Conservation (phyloP, 2,888 invertebrate genomes). For the Quadroppia sp. region DNA sequence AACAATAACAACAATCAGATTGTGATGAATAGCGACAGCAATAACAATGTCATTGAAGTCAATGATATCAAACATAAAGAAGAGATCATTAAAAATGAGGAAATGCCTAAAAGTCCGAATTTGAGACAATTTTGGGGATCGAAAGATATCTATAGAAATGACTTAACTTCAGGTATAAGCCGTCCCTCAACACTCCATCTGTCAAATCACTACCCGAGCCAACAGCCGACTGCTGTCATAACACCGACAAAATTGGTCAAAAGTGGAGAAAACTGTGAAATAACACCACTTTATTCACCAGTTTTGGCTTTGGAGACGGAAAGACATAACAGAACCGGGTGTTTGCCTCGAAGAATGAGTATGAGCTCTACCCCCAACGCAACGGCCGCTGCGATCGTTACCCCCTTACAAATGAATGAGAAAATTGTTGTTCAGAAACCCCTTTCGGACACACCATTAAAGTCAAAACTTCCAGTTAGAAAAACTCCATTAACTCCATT, state of each 20-base stretch:
- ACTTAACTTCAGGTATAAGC: neutral
- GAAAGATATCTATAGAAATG: neutral
- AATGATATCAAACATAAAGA: neutral
- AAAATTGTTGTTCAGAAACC: neutral
- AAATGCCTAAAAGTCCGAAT: neutral
- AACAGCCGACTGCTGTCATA: constrained; percentile 41
- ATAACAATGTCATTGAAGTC: neutral
- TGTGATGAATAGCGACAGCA: neutral
- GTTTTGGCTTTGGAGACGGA: constrained; percentile 12
- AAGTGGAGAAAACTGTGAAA: neutral
- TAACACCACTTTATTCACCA: constrained; percentile 10
- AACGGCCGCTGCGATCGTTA: constrained; percentile 38
- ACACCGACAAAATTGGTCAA: constrained; percentile 37
- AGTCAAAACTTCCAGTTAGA: constrained; percentile 20
- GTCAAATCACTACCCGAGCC: constrained; percentile 10
- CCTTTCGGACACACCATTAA: neutral
- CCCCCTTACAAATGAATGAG: constrained; percentile 36
- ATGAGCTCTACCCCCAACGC: constrained; percentile 7
- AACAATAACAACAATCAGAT: neutral
- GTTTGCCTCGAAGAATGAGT: constrained; percentile 5
- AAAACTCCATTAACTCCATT: constrained; percentile 21
- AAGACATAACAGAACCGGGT: neutral
- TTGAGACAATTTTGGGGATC: neutral
- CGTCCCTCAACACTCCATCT: neutral
- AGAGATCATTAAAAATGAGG: neutral